Evolutionary conservation across 2,888 invertebrate species (phyloP).

Genomic region (Dimorphilus gyrociliatus): DNA sequence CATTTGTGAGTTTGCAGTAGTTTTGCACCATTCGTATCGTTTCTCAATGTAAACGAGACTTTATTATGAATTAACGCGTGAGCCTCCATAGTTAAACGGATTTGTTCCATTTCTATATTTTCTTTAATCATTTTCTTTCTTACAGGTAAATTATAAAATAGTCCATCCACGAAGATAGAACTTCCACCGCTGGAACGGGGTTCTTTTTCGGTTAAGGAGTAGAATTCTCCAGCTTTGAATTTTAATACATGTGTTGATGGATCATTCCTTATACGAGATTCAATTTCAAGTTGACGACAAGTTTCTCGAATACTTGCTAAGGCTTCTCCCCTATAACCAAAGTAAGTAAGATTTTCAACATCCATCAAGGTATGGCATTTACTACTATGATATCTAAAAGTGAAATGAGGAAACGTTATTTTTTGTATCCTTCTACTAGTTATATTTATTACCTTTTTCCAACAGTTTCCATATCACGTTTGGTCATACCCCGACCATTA

Average conservation of each 20-base stretch:
- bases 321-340: constrained; percentile 54
- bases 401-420: constrained; percentile 5
- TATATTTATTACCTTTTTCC: constrained; percentile 44
- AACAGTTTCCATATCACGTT: constrained; percentile 43
- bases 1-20: constrained; percentile 47
- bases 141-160: constrained; percentile 49
- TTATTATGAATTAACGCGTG: constrained; percentile 50
- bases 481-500: constrained; percentile 53
- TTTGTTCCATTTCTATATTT: constrained; percentile 45
- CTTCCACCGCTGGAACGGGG: constrained; percentile 52
- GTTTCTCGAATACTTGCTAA: constrained; percentile 48
- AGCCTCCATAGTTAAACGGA: constrained; percentile 46
- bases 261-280: constrained; percentile 40
- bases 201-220: constrained; percentile 23
- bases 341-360: constrained; percentile 43
- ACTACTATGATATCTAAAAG: constrained; percentile 46
- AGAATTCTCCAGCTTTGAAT: constrained; percentile 42
- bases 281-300: constrained; percentile 46
- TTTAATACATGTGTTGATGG: constrained; percentile 45
- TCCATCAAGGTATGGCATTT: constrained; percentile 45
- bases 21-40: constrained; percentile 47
- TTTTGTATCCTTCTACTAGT: too few relatives aligned
- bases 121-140: constrained; percentile 44
- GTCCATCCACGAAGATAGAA: constrained; percentile 52
- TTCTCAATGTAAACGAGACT: constrained; percentile 51